Evolutionary conservation across 2,888 invertebrate species (phyloP), one percentile per base, ranked within the genome.

Genomic region (Himalopsyche tibetana): DNA sequence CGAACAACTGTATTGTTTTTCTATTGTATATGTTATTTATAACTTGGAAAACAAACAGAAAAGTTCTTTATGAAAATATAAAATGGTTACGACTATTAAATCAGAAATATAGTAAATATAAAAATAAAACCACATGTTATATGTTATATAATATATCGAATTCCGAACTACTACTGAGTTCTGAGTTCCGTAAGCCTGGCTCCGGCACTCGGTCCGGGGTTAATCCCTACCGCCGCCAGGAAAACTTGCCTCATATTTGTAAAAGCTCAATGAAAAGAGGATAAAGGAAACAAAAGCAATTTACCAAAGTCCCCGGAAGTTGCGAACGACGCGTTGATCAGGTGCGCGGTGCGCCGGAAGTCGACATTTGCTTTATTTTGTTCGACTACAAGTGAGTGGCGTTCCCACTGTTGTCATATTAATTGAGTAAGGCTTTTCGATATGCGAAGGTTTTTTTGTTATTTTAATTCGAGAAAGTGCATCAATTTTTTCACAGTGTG

Each of bases 211-310:
- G 63, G 84, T 84, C 82, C 82, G 45, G 85, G 85, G 82, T 85
- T 85, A 85, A 82, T 82, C 82, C 55, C 82, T 82, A 51, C 74
- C 82, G 51, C 81, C 56, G 79, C n/a, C 69, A 69, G 82, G 45
- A 82, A 87, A 86, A 55, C 87, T 82, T 83, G 80, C 56, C 85
- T 84, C 87, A 85, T 87, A 86, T 87, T 88, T 87, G 87, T 83
- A 85, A 55, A 83, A 86, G 87, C 87, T 85, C 85, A 81, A 85
- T 87, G 87, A 86, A 87, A 85, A 85, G 85, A 85, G 85, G 85
- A 85, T 86, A 83, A 86, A 80, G 55, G 81, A 88, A 88, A 87
- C 87, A 88, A 88, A 87, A 87, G 86, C 87, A 88, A 87, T 88
- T 86, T 88, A 86, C 82, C 81, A 56, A 87, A 87, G 42, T 51